These are phyloP conservation scores for Notarius lentiginosus DNA, from an alignment of 2,113 vertebrate species.

Conservation along the genomic window DNA sequence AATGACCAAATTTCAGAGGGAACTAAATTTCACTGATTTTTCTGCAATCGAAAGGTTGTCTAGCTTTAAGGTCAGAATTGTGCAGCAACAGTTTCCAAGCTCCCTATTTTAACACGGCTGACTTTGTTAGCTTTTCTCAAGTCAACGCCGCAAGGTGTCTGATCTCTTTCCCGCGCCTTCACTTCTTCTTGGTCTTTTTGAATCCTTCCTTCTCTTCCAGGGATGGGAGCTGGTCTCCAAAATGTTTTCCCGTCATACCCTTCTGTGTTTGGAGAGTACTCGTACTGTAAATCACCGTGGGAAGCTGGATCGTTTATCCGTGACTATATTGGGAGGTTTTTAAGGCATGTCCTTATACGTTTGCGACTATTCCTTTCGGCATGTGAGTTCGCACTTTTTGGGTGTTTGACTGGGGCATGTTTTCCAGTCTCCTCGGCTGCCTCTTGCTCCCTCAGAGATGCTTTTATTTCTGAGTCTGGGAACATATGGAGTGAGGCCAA, in stretches of 20 bases:
- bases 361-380: constrained; percentile 60
- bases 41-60: no score
- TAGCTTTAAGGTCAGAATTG: not conserved
- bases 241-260: constrained; percentile 53
- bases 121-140: constrained; percentile 67
- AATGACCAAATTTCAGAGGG: no score
- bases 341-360: constrained; percentile 70
- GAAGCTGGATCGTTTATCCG: constrained; percentile 65
- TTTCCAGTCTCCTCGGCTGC: constrained; percentile 57
- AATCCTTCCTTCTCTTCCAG: constrained; percentile 63
- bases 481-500: constrained; percentile 64
- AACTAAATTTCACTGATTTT: no score
- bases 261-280: constrained; percentile 60
- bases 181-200: constrained; percentile 51
- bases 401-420: constrained; percentile 68
- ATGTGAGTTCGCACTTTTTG: constrained; percentile 55
- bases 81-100: constrained; percentile 58
- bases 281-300: constrained; percentile 77
- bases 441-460: constrained; percentile 54
- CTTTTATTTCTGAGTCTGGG: constrained; percentile 61
- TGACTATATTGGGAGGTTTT: constrained; percentile 69
- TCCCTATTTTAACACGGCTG: constrained; percentile 55
- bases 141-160: constrained; percentile 55
- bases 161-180: constrained; percentile 46
- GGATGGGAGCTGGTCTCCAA: constrained; percentile 47